Evolutionary conservation across 2,888 invertebrate species (phyloP).

Genomic region (Amphipoea lucens): DNA sequence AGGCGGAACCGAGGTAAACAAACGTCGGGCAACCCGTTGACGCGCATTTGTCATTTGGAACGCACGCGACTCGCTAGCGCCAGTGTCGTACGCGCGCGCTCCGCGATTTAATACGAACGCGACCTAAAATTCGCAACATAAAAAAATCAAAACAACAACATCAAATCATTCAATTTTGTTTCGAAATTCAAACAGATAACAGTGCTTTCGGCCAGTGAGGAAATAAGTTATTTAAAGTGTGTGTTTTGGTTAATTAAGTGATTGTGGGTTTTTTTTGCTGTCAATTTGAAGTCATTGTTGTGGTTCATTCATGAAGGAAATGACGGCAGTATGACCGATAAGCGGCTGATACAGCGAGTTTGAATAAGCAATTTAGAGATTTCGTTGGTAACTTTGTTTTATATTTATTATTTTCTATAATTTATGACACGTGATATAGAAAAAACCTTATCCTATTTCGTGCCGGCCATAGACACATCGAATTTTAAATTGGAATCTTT

Average conservation of each 20-base stretch:
- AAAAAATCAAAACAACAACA: conserved; percentile 66
- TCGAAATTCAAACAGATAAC: conserved; percentile 61
- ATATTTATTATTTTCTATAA: conserved; percentile 4
- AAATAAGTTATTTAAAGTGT: conserved; percentile 62
- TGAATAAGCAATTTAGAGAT: conserved; percentile 58
- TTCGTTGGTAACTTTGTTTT: conserved; percentile 62
- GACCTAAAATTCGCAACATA: conserved; percentile 66
- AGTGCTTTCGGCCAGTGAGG: conserved; percentile 64
- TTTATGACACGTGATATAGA: neutral
- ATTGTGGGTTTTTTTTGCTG: conserved; percentile 64
- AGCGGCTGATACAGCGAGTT: conserved; percentile 72
- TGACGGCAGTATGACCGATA: conserved; percentile 81
- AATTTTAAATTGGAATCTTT: conserved; percentile 1
- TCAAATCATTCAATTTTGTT: conserved; percentile 51
- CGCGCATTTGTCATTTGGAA: conserved; percentile 89
- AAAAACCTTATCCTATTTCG: conserved; percentile 2
- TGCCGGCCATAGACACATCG: neutral
- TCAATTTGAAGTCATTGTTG: conserved; percentile 70
- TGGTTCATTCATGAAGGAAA: conserved; percentile 83
- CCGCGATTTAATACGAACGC: conserved; percentile 74
- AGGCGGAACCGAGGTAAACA: conserved; percentile 82
- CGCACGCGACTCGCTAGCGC: conserved; percentile 80
- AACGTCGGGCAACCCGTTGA: conserved; percentile 80
- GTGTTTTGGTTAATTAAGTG: conserved; percentile 66
- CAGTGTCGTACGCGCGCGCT: conserved; percentile 75